phyloP scores from a whole-genome alignment of 2,113 vertebrate genomes.

The Aptenodytes forsteri region DNA sequence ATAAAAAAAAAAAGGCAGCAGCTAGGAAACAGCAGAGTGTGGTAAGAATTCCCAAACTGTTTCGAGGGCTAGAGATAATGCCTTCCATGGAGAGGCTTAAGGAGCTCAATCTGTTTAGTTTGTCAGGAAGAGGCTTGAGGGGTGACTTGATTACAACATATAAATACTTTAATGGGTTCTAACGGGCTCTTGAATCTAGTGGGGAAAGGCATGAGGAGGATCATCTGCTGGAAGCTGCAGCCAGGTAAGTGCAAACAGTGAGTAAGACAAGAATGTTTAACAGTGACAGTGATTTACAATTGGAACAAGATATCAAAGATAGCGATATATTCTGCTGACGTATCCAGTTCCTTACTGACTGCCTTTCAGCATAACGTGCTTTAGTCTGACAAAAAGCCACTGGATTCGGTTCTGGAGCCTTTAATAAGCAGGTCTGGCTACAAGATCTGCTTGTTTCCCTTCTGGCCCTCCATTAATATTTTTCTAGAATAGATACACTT shows the following conservation, averaged over 20 bases:
- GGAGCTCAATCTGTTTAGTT: not conserved
- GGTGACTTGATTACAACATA: not conserved
- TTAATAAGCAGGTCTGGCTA: not conserved
- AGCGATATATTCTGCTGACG: not conserved
- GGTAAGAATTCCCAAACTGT: not conserved
- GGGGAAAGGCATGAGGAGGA: not conserved
- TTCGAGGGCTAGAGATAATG: not conserved
- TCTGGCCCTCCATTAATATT: not conserved
- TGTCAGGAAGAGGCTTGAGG: not conserved
- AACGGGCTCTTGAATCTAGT: not conserved
- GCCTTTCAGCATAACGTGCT: not conserved
- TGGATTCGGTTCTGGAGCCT: not conserved
- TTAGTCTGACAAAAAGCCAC: not conserved
- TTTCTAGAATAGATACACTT: not conserved
- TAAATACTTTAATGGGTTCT: not conserved
- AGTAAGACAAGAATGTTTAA: not conserved
- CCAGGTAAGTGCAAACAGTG: not conserved
- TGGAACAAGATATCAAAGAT: not conserved
- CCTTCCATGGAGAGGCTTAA: not conserved
- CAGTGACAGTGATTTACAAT: not conserved
- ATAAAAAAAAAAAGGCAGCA: not conserved
- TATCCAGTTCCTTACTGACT: not conserved
- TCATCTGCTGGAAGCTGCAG: not conserved
- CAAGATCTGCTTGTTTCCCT: not conserved
- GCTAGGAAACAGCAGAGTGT: not conserved